Evolutionary conservation across 2,888 invertebrate genomes (phyloP), one percentile per base, ranked within the genome.

Genomic region (Matsumyia berberina): DNA sequence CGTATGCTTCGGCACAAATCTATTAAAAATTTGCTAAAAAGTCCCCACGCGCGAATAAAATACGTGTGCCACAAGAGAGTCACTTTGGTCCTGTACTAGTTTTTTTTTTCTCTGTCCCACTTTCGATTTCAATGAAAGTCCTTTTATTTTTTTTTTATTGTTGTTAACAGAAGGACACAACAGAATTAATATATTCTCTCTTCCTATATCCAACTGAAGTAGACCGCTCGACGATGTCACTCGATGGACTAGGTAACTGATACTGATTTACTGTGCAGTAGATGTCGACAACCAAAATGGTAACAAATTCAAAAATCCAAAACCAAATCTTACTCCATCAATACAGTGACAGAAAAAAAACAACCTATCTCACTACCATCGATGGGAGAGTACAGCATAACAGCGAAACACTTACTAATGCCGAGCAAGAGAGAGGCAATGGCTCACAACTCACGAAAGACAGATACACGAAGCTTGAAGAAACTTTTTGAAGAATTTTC

Each of bases 181-280:
- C 35, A 46, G 58, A 24, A 24, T 24, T 24, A 24, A 3, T 29
- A 12, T 46, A 6, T 8, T 39, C 11, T 60, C 31, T 86, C 72
- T 79, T 69, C 76, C 80, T 81, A 39, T 39, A 85, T 69, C 86
- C 81, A 87, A 86, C 70, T 85, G 86, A 24, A 87, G 87, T 87
- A 88, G 67, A 88, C 89, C 89, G 90, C 88, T 88, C 86, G 87
- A 82, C 88, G 89, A 89, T 89, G 90, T 91, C 89, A 89, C 90
- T 89, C 90, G 89, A 89, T 90, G 89, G 90, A 90, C 90, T 89
- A 89, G 89, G 90, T 90, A 90, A 90, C 89, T 90, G 90, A 90
- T 89, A 91, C 90, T 91, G 90, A 91, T 87, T 87, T 87, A 87
- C 88, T 88, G 88, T 88, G 88, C 87, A 87, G 88, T 87, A 62